Evolutionary conservation across 2,797 vertebrate species (phyloP), one percentile per base, ranked within the genome.

Genomic region (Notolabrus celidotus): DNA sequence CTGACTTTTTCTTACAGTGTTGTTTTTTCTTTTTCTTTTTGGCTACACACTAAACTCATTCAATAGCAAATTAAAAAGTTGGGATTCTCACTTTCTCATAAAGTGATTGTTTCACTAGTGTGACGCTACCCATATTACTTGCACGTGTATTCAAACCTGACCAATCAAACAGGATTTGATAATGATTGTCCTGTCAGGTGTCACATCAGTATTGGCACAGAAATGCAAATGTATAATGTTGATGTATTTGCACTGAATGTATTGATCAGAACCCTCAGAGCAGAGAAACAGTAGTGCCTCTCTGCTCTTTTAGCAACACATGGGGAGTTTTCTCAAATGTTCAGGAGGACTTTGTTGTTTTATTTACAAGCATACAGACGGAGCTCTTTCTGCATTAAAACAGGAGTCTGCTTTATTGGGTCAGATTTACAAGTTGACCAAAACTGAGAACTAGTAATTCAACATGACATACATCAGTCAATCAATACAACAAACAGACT

Each of bases 241-340:
- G 47, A 68, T 52, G 22, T 29, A 36, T 36, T 59, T 68, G 29
- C 29, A 42, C 10, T 34, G 46, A 43, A 59, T 3, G 7, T 29
- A 53, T 60, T 38, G 49, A 53, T 46, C 38, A 27, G 4, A 45
- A 36, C 36, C n/a, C 15, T 42, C 45, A 45, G 19, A 50, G 5
- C 42, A 2, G 8, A 11, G 10, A 29, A 27, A 19, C 3, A 25
- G 39, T 20, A 25, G 3, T 5, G 1, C 5, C 49, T n/a, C 19
- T 25, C 9, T 41, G n/a, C 38, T 12, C 19, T 15, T 50, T 42
- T 25, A 17, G 38, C 0, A 23, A 3, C 47, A 42, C 2, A 31
- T 25, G 31, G 15, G 33, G 34, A 17, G 43, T n/a, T 34, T 23
- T 47, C 14, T 14, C 49, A 29, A 1, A 10, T 19, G 36, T 23